Evolutionary conservation across 1,140 invertebrate species (phyloP), one percentile per base, ranked within the genome.

Genomic region (Drosophila erecta): DNA sequence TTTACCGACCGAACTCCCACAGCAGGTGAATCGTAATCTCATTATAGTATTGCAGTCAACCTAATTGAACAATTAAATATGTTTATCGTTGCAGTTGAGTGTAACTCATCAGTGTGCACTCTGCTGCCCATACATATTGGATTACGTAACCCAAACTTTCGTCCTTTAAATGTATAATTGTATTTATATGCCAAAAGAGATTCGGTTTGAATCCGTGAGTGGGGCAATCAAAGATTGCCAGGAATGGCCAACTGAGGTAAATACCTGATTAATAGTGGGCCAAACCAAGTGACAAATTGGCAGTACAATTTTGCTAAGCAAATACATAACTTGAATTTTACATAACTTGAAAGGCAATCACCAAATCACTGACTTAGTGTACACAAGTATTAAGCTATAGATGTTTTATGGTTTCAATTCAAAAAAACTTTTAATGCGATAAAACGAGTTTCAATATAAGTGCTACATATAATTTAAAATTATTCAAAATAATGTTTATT

Each of bases 61-160:
- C 71, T 81, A 72, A 77, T 81, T 81, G 61, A 66, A 81, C 78
- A 76, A 79, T 85, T 71, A 85, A 84, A 79, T 85, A 84, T 84
- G 51, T 67, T 67, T 67, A 64, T 64, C 64, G 70, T 80, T 80
- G 40, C 59, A 40, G 54, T 46, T 73, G 66, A 72, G 70, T 35
- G 33, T 47, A 49, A 37, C 56, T 71, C 60, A 76, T 66, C 61
- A 64, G 65, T 56, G 62, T 77, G 71, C 71, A 54, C 67, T 61
- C 50, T 50, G 67, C 54, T 79, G 69, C 44, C 70, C 57, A 60
- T 67, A 22, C 58, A 65, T 72, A 65, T 72, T 53, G 73, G 77
- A 85, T 86, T 85, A 85, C 51, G 65, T 38, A 53, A 64, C 62
- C 66, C 55, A 78, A 69, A 62, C 50, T 67, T 81, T 54, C 66